phyloP scores from a whole-genome alignment of 2,888 invertebrate genomes.

The Bembecia ichneumoniformis region DNA sequence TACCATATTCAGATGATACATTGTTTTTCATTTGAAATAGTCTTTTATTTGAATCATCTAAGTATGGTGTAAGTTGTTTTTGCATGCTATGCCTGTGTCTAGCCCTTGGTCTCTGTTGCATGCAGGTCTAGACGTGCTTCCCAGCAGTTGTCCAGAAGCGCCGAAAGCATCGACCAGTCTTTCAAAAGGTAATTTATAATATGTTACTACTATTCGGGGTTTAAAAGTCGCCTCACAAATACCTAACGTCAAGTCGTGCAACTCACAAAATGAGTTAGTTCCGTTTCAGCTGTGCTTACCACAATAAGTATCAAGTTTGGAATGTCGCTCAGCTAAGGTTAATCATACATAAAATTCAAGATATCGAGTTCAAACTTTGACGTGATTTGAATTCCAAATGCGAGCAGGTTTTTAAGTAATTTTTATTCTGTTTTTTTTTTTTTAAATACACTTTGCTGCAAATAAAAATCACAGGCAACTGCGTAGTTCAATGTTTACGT shows the following conservation, averaged over 20 bases:
- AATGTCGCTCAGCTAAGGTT: conserved; percentile 21
- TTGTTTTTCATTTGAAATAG: neutral
- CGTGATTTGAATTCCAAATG: neutral
- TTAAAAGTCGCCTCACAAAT: conserved; percentile 8
- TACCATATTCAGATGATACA: neutral
- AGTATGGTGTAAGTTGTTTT: conserved; percentile 6
- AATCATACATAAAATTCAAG: too few relatives aligned
- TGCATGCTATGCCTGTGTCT: conserved; percentile 65
- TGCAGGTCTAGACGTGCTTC: conserved; percentile 90
- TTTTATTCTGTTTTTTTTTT: neutral
- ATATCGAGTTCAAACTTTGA: conserved; percentile 2
- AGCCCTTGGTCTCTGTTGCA: conserved; percentile 69
- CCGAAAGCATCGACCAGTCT: conserved; percentile 75
- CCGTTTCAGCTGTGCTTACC: conserved; percentile 1
- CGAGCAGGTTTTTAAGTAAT: conserved; percentile 2
- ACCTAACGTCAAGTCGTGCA: neutral
- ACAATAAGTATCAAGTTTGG: conserved; percentile 14
- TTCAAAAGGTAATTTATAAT: conserved; percentile 68
- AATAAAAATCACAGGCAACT: neutral
- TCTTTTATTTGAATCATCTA: neutral
- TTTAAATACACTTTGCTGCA: conserved; percentile 3
- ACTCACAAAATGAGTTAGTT: neutral
- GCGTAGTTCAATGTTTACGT: too few relatives aligned
- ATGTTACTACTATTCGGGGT: neutral
- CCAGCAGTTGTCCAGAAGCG: conserved; percentile 82